phyloP scores from a whole-genome alignment of 2,797 vertebrate species.

The Fringilla coelebs region DNA sequence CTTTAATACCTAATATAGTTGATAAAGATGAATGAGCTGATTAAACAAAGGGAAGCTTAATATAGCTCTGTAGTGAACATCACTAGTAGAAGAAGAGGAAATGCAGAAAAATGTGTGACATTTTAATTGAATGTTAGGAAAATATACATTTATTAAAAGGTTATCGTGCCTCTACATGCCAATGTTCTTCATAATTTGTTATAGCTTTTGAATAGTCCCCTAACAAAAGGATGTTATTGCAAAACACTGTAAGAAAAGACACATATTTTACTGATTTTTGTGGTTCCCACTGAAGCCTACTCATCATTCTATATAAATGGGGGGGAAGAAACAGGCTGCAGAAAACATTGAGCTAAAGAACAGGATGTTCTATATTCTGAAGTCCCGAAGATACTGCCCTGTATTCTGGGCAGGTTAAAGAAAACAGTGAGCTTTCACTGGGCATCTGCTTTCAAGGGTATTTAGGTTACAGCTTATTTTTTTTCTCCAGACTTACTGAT shows the following conservation, averaged over 20 bases:
- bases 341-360: background rate
- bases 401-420: background rate
- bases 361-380: background rate
- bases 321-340: background rate
- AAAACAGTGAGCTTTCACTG: background rate
- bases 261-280: background rate
- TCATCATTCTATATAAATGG: background rate
- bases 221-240: background rate
- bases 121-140: slow-evolving; percentile 25
- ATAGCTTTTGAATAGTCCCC: background rate
- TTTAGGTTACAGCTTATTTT: background rate
- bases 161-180: background rate
- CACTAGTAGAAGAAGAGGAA: background rate
- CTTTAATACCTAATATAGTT: background rate
- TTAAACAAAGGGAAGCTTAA: slow-evolving; percentile 28
- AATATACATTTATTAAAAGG: slow-evolving; percentile 7
- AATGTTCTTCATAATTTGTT: background rate
- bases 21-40: slow-evolving; percentile 6
- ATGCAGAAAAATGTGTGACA: background rate
- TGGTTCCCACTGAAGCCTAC: background rate
- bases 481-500: background rate
- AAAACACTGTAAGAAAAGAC: background rate
- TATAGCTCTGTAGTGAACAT: background rate
- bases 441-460: background rate
- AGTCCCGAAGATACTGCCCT: background rate